These are phyloP conservation scores for Cardiocondyla obscurior DNA, from an alignment of 1,140 invertebrate genomes.

Conservation along the genomic window DNA sequence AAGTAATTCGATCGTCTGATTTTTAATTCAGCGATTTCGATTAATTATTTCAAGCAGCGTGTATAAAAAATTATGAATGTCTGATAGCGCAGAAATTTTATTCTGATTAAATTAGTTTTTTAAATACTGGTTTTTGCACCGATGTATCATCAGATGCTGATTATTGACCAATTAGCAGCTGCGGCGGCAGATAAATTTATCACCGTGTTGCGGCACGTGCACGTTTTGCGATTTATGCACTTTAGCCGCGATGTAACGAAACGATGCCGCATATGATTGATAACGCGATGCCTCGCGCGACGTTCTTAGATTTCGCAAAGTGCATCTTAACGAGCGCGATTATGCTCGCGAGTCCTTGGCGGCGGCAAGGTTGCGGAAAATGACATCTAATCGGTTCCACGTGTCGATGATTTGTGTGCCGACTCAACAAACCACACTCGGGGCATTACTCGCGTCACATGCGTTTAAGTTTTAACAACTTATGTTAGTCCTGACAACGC, in stretches of 20 bases:
- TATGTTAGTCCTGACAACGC: background rate
- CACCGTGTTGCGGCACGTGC: background rate
- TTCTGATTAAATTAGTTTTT: background rate
- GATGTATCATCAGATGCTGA: conserved; percentile 5
- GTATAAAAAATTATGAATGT: background rate
- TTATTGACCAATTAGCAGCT: conserved; percentile 2
- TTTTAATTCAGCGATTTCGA: background rate
- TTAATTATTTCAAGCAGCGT: background rate
- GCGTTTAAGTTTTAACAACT: conserved; percentile 10
- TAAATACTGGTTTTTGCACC: background rate
- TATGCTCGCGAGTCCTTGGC: conserved; percentile 10
- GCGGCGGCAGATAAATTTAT: background rate
- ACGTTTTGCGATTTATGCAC: background rate
- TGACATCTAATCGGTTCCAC: conserved; percentile 42
- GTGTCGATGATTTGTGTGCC: conserved; percentile 32
- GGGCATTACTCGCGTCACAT: background rate
- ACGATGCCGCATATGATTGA: conserved; percentile 11
- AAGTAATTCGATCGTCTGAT: background rate
- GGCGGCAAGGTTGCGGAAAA: conserved; percentile 14
- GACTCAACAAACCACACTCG: background rate
- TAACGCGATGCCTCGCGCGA: background rate
- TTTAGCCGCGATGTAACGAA: background rate
- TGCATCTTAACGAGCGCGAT: background rate
- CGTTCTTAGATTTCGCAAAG: background rate
- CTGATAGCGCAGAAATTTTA: background rate